These are phyloP conservation scores for Phaetusa simplex DNA, from an alignment of 2,113 vertebrate genomes.

Conservation along the genomic window DNA sequence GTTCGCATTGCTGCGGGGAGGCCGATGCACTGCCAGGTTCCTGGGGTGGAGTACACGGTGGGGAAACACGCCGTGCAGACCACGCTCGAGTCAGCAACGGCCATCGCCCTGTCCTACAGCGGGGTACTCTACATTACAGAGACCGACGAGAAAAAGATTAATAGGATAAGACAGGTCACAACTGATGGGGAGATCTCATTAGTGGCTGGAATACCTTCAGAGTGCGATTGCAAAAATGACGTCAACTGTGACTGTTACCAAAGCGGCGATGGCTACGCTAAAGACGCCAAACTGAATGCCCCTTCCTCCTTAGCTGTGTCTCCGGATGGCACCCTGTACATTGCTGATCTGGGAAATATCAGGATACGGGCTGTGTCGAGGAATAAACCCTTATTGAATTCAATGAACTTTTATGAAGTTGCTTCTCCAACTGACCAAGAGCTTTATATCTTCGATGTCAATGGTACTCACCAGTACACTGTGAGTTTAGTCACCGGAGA, in stretches of 20 bases:
- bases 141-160: conserved; percentile 95
- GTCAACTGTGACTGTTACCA: conserved; percentile 98
- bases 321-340: conserved; percentile 91
- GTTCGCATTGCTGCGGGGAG: conserved; percentile 92
- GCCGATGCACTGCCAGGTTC: conserved; percentile 91
- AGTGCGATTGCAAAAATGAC: conserved; percentile 97
- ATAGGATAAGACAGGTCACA: conserved; percentile 91
- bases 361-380: conserved; percentile 89
- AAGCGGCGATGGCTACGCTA: conserved; percentile 94
- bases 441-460: conserved; percentile 94
- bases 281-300: conserved; percentile 92
- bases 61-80: conserved; percentile 89
- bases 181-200: conserved; percentile 95
- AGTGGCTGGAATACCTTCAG: conserved; percentile 88
- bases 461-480: conserved; percentile 95
- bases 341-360: conserved; percentile 96
- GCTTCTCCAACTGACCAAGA: conserved; percentile 94
- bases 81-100: conserved; percentile 88
- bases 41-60: conserved; percentile 80
- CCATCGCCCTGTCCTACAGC: conserved; percentile 90
- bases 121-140: conserved; percentile 93
- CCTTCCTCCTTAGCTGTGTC: conserved; percentile 93
- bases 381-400: conserved; percentile 84
- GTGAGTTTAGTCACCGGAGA: conserved; percentile 94
- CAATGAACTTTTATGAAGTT: conserved; percentile 87